Base-by-base conservation (phyloP, 2,113 vertebrate species). In the Micronisus gabar region DNA sequence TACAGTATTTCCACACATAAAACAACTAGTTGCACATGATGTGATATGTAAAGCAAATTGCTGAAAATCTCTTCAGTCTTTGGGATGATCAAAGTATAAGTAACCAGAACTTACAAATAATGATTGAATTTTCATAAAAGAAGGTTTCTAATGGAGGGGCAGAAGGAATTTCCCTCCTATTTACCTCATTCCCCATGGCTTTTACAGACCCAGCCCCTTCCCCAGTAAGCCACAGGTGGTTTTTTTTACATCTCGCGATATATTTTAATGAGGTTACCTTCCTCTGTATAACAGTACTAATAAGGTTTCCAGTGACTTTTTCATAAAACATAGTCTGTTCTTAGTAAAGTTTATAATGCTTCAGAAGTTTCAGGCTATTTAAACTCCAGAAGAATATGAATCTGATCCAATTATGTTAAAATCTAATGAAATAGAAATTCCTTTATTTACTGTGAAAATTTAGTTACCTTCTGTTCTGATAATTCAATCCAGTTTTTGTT, bases 1-100 rank as follows among this genome's bases (percentile, higher is more conserved):
- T 73, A 96, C 52, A 91, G 19, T 89, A 89, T 93, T 88, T 94
- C 2, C 15, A 96, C 91, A 71, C 41, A 43, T 50, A 91, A 88
- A 90, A 95, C 74, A 87, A 86, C 17, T 66, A 87, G 41, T 92
- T 97, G 75, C 81, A 92, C 41, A 32, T 61, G 63, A 92, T 17
- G 16, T 80, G 67, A 74, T 56, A 88, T 81, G 56, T 89, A 86
- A 97, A 97, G 67, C n/a, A 89, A 97, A 92, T 81, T 92, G n/a
- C 40, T 94, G 81, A 95, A 97, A 90, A 86, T 40, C 47, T 97
- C 15, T 94, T 95, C 40, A 80, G 70, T 98, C 97, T 98, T 98
- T 98, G 97, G 97, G 82, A 97, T 97, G 91, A 96, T 96, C 88
- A 91, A 98, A 98, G 81, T 96, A 86, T 71, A 65, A 95, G 67